phyloP scores from a whole-genome alignment of 37 sponge, comb jelly and placozoan genomes.

The Ianthella basta region DNA sequence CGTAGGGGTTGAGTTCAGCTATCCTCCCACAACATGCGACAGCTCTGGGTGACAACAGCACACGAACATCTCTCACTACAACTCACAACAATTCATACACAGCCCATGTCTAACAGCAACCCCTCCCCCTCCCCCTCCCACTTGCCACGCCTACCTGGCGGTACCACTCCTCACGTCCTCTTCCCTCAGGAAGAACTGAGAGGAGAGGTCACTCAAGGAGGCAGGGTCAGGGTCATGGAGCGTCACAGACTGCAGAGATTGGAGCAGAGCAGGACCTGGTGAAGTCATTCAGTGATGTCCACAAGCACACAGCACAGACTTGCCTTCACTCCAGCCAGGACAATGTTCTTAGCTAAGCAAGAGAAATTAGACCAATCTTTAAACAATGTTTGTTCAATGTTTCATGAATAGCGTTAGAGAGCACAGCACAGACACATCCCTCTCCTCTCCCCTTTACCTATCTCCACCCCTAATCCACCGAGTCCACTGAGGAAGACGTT shows the following conservation, averaged over 20 bases:
- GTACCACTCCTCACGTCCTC: constrained; percentile 52
- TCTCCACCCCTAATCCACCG: constrained; percentile 90
- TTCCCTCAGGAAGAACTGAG: constrained; percentile 92
- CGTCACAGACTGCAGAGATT: constrained; percentile 57
- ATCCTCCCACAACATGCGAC: constrained; percentile 67
- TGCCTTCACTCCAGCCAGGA: constrained; percentile 88
- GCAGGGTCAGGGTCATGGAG: constrained; percentile 78
- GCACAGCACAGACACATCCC: no score
- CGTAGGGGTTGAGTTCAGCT: constrained; percentile 95
- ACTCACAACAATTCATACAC: not conserved
- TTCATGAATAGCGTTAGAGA: no score
- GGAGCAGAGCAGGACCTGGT: not conserved
- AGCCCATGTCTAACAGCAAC: not conserved
- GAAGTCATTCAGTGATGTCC: not conserved
- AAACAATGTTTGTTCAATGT: not conserved
- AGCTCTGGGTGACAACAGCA: constrained; percentile 48
- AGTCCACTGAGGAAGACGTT: constrained; percentile 85
- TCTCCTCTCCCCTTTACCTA: constrained; percentile 70
- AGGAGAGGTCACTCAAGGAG: constrained; percentile 74
- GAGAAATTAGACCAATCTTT: not conserved
- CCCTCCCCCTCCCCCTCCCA: not conserved
- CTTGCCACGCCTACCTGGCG: constrained; percentile 53
- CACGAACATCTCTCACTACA: not conserved
- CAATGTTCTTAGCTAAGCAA: constrained; percentile 79
- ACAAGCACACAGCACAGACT: not conserved